These are phyloP conservation scores for Pteropus alecto DNA, from an alignment of 2,113 vertebrate genomes.

Conservation along the genomic window DNA sequence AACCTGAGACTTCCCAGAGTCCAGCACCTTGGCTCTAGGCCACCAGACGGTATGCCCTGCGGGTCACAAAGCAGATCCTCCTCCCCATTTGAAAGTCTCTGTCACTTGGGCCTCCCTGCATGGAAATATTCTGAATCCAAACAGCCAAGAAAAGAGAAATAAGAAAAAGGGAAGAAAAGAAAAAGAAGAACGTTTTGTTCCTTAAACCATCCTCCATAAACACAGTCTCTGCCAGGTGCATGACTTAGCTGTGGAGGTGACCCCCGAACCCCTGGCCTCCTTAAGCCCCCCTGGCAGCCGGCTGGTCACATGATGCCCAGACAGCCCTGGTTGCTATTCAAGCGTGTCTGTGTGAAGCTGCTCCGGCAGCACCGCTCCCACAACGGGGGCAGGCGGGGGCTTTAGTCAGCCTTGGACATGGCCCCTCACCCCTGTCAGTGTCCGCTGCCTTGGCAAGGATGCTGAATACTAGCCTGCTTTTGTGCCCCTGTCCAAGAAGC, in stretches of 20 bases:
- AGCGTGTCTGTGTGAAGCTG: not conserved
- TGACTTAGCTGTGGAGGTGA: not conserved
- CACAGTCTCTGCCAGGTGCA: not conserved
- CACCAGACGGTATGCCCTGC: rapidly evolving
- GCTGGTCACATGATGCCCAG: constrained; percentile 4
- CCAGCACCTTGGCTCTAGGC: rapidly evolving
- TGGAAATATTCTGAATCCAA: not conserved
- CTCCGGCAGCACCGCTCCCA: not conserved
- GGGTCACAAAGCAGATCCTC: not conserved
- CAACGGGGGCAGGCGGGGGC: not conserved
- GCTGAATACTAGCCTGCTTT: not conserved
- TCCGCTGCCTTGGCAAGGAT: not conserved
- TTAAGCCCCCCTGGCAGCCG: not conserved
- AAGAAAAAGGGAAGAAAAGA: not conserved
- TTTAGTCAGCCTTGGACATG: not conserved
- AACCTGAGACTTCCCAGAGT: rapidly evolving
- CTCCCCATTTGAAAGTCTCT: rapidly evolving
- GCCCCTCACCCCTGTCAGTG: not conserved
- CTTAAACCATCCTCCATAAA: rapidly evolving
- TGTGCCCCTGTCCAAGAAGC: not conserved
- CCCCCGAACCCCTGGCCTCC: not conserved
- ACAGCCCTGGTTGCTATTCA: constrained; percentile 6
- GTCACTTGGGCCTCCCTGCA: not conserved
- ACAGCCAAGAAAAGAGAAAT: not conserved
- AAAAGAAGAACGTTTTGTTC: constrained; percentile 59